A percentile compares a stretch with the other conserved stretches of the same genome.
Conservation (phyloP, 2,113 vertebrate genomes). For the Notarius quadriscutis region DNA sequence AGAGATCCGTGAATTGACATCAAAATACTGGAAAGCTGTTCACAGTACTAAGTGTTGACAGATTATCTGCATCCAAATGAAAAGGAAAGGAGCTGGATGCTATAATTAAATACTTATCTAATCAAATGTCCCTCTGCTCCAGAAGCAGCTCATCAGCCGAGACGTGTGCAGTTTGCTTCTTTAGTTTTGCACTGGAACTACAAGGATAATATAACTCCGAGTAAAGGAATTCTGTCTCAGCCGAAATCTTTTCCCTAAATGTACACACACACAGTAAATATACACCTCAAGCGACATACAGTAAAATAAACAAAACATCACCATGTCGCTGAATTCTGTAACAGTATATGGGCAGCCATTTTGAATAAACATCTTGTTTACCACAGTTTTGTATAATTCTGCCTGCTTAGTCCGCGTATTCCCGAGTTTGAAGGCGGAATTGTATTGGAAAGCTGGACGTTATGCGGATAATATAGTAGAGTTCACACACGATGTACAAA, state of each 20-base stretch:
- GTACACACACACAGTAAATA: not conserved
- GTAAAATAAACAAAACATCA: not conserved
- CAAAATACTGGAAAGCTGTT: not conserved
- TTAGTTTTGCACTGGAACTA: not conserved
- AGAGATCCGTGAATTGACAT: not conserved
- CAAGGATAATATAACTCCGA: not conserved
- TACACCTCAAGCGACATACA: not conserved
- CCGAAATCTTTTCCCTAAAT: not conserved
- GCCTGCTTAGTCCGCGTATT: not conserved
- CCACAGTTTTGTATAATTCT: not conserved
- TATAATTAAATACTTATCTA: not conserved
- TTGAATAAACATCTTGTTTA: not conserved
- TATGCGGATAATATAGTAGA: not conserved
- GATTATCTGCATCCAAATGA: not conserved
- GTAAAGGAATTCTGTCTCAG: not conserved
- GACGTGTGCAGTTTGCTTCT: not conserved
- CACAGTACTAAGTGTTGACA: not conserved
- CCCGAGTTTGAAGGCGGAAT: not conserved
- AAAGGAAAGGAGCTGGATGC: not conserved
- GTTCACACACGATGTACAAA: not conserved
- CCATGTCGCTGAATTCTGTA: not conserved
- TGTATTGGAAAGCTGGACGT: not conserved
- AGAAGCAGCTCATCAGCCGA: not conserved
- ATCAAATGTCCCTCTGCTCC: not conserved
- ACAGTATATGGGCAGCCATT: not conserved